These are phyloP conservation scores for Anabacerthia variegaticeps DNA, from an alignment of 2,797 vertebrate species.

Conservation along the genomic window DNA sequence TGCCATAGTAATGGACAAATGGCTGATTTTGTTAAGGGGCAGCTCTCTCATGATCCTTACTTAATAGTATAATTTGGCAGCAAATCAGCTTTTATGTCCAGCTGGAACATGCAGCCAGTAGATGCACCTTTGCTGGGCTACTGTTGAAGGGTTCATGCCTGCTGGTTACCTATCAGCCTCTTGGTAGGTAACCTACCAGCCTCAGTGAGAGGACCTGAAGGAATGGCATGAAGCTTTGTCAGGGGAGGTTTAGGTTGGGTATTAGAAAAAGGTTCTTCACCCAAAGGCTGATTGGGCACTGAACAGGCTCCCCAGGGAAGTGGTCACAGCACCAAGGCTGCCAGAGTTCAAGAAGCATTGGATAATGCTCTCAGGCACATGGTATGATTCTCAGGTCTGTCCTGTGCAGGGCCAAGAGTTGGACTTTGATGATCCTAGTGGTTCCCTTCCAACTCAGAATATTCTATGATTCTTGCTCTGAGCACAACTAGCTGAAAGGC, in stretches of 20 bases:
- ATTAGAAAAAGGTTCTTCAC: background rate
- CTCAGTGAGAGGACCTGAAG: background rate
- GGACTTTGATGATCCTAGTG: background rate
- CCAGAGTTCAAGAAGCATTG: background rate
- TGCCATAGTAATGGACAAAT: background rate
- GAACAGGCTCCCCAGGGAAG: background rate
- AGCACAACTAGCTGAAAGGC: background rate
- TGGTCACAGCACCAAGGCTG: background rate
- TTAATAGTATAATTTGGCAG: slow-evolving; percentile 7
- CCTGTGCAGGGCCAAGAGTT: background rate
- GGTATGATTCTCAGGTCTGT: background rate
- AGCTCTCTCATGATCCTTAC: slow-evolving; percentile 16
- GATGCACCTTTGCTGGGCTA: background rate
- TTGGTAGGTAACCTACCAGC: background rate
- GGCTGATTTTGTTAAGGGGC: slow-evolving; percentile 14
- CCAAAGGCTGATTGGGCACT: background rate
- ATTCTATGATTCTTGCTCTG: background rate
- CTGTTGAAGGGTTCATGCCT: background rate
- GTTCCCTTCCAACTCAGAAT: background rate
- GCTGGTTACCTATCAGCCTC: background rate
- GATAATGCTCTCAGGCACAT: background rate
- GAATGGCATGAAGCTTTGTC: background rate
- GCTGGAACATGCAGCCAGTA: background rate
- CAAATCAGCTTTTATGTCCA: background rate
- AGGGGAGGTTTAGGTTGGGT: background rate